Conservation (phyloP, 2,888 invertebrate genomes). For the Agelastica alni region DNA sequence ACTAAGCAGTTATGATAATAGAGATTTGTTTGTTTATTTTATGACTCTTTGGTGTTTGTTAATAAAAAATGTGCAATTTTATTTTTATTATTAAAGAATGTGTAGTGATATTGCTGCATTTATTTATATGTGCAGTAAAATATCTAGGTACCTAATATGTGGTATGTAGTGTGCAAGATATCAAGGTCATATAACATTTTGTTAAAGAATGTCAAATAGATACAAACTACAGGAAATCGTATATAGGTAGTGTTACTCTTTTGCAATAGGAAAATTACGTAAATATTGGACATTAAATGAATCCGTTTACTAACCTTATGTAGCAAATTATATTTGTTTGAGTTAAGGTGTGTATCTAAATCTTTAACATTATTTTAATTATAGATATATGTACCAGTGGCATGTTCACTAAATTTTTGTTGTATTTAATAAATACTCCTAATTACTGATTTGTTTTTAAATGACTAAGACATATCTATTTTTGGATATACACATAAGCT, state of each 20-base stretch:
- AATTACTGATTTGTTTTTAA: not conserved
- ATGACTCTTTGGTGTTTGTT: slow-evolving; percentile 18
- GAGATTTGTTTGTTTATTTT: slow-evolving; percentile 25
- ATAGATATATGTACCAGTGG: slow-evolving; percentile 1
- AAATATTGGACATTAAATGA: not conserved
- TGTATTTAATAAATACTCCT: not conserved
- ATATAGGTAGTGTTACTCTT: slow-evolving; percentile 24
- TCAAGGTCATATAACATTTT: slow-evolving; percentile 40
- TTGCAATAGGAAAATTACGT: slow-evolving; percentile 18
- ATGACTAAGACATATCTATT: not conserved
- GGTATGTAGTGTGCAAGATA: slow-evolving; percentile 32
- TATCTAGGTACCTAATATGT: slow-evolving; percentile 33
- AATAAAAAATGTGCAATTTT: no score
- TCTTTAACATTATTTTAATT: slow-evolving; percentile 2
- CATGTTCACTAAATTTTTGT: not conserved
- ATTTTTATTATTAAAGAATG: slow-evolving; percentile 9
- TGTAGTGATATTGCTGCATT: slow-evolving; percentile 28
- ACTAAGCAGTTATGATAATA: slow-evolving; percentile 5
- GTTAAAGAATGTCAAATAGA: slow-evolving; percentile 37
- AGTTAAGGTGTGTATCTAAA: slow-evolving; percentile 5
- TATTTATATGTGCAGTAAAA: slow-evolving; percentile 32
- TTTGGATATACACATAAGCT: not conserved
- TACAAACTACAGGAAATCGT: slow-evolving; percentile 41
- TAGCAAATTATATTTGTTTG: not conserved
- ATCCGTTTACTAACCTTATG: not conserved